Evolutionary conservation across 92 coral and sea anemone genomes (phyloP), one percentile per base, ranked within the genome.

Genomic region (Meandrina meandrites): DNA sequence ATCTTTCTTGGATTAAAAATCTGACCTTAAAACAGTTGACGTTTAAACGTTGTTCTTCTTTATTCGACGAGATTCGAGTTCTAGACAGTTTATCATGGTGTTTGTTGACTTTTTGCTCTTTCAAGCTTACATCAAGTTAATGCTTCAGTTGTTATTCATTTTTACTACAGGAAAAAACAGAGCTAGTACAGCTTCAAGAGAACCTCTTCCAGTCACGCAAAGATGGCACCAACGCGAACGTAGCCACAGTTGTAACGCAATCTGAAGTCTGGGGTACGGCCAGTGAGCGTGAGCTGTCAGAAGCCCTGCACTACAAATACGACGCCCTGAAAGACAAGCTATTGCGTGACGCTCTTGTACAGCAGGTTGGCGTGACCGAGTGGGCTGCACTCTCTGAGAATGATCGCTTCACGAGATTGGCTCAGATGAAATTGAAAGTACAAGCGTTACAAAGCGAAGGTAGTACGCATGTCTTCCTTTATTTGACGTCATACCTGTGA

Each of bases 291-390:
- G 97, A 93, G 85, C 94, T 97, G 56, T 86, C 96, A 15, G 96
- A 97, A 68, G 99, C 99, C 13, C 78, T 97, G 90, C 95, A 95
- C 77, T 93, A 93, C 86, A 97, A 97, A 81, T 97, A 95, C 84
- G 99, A 97, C 79, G 98, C 96, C 12, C 93, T 97, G 86, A 91
- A 95, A 60, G 98, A 97, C 90, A 97, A 91, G 85, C 91, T 97
- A 73, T 75, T 97, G 80, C 91, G 98, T 31, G 99, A 97, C 30
- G 94, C 97, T 9, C 88, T 97, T 80, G 90, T 95, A 70, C 91
- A 93, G 35, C 98, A 97, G 86, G 77, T 93, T 78, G 97, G 99
- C 62, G 96, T 92, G 37, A 89, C 96, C 5, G 99, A 95, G 85
- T 97, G 99, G 98, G 89, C 85, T 80, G 95, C 97, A 12, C 91